These are phyloP conservation scores for Calyptomena viridis DNA, from an alignment of 2,113 vertebrate species.

Conservation along the genomic window DNA sequence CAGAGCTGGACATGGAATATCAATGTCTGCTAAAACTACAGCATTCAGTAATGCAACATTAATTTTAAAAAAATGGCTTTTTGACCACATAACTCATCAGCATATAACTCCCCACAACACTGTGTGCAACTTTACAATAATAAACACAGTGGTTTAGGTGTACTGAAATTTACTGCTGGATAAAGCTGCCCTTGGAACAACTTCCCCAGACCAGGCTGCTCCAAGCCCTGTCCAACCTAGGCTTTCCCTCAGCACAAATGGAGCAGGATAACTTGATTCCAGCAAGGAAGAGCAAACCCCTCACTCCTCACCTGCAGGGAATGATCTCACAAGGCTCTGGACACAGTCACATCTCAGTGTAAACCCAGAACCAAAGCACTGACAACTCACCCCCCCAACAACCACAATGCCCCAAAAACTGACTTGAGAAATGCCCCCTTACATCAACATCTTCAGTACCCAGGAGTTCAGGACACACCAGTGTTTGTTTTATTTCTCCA, in stretches of 20 bases:
- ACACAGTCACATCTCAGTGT: fast-evolving
- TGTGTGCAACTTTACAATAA: not conserved
- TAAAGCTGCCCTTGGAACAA: not conserved
- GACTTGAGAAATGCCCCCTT: not conserved
- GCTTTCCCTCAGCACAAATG: not conserved
- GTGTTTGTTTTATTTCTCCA: conserved; percentile 58
- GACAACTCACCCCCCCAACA: not conserved
- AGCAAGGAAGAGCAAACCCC: not conserved
- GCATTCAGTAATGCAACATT: not conserved
- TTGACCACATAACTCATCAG: not conserved
- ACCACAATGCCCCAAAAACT: not conserved
- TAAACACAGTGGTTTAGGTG: not conserved
- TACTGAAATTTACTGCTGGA: not conserved
- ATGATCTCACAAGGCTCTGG: not conserved
- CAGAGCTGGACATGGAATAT: not conserved
- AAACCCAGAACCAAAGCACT: not conserved
- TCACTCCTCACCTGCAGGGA: not conserved
- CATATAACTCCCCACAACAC: fast-evolving
- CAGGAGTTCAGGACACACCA: not conserved
- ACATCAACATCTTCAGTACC: not conserved
- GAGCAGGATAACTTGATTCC: too few relatives aligned
- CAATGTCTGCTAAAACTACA: not conserved
- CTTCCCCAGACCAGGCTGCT: not conserved
- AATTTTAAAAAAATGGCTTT: not conserved
- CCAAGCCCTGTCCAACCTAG: not conserved